Evolutionary conservation across 1,140 invertebrate species (phyloP).

Genomic region (Drosophila orosa): DNA sequence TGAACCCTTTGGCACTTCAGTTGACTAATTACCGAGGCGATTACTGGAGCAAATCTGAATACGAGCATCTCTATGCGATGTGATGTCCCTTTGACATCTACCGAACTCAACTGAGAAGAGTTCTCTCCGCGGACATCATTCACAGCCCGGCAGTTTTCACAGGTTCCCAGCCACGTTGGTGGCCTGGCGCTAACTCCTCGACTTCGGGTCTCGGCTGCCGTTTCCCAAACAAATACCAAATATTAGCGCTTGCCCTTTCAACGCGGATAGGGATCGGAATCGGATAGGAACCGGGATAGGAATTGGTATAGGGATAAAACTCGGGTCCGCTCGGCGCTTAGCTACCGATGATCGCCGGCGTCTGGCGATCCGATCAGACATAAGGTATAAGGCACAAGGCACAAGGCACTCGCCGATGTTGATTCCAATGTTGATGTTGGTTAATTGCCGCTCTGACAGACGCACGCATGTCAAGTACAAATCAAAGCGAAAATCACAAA

Average conservation of each 20-base stretch:
- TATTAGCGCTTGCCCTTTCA: conserved; percentile 76
- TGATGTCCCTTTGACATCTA: conserved; percentile 24
- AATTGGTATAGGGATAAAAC: neutral
- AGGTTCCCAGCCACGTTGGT: conserved; percentile 38
- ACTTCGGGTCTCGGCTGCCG: conserved; percentile 41
- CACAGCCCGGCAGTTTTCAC: conserved; percentile 27
- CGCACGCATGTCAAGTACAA: conserved; percentile 74
- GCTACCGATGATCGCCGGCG: conserved; percentile 18
- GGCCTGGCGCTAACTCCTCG: conserved; percentile 38
- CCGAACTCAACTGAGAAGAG: conserved; percentile 6
- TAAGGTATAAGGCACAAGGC: neutral
- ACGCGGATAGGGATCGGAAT: conserved; percentile 39
- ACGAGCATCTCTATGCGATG: neutral
- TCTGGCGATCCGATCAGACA: conserved; percentile 18
- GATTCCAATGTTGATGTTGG: conserved; percentile 63
- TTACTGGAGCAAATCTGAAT: conserved; percentile 23
- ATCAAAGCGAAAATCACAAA: conserved; percentile 76
- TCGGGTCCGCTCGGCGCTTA: conserved; percentile 8
- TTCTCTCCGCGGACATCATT: conserved; percentile 33
- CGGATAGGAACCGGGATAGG: conserved; percentile 11
- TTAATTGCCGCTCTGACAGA: conserved; percentile 77
- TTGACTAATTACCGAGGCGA: conserved; percentile 70
- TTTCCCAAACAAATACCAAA: conserved; percentile 78
- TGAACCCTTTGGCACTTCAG: conserved; percentile 67
- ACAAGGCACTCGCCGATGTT: conserved; percentile 41